Base-by-base conservation (phyloP, 2,888 invertebrate genomes). In the Gymnocheta viridis region DNA sequence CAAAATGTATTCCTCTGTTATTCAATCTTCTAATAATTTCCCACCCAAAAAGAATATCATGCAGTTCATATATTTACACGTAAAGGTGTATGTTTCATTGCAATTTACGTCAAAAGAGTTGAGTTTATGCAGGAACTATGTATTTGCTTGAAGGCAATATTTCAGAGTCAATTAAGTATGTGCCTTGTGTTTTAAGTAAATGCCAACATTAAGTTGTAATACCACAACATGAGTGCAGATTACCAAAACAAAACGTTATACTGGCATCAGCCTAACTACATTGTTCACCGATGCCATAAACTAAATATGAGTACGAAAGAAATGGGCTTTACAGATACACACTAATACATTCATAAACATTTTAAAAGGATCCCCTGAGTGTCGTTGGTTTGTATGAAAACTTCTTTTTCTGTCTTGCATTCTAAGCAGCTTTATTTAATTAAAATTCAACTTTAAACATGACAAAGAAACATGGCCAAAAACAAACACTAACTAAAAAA, bases 311-410 rank as follows among this genome's bases (percentile, higher is more conserved):
- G n/a, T n/a, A n/a, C n/a, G n/a, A n/a, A n/a, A n/a, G n/a, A n/a
- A n/a, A n/a, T n/a, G n/a, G n/a, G n/a, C n/a, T 32, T 22, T 22
- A 47, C 35, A 62, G 35, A 49, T 10, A 24, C 22, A 0, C 4
- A 49, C n/a, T n/a, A n/a, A n/a, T 5, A 24, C 49, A 54, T 2
- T 29, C 51, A 17, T 24, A n/a, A 4, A 44, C 19, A 32, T 14
- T 41, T 14, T 12, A 4, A 27, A 38, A 35, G 54, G 77, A 67
- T 88, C 89, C 88, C 89, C 86, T 85, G 89, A 86, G 89, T 86
- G 87, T 88, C 87, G 89, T 89, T 89, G 56, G 9, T 19, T 47
- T 47, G 47, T 47, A 47, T 47, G 47, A 47, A 19, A 6, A 70
- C 80, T 44, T 58, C 78, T 58, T 44, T 58, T 77, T 58, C 14